Percentiles rank a stretch among this genome's conserved stretches.
Conservation (phyloP, 2,888 invertebrate species). For the Zaprionus bogoriensis region DNA sequence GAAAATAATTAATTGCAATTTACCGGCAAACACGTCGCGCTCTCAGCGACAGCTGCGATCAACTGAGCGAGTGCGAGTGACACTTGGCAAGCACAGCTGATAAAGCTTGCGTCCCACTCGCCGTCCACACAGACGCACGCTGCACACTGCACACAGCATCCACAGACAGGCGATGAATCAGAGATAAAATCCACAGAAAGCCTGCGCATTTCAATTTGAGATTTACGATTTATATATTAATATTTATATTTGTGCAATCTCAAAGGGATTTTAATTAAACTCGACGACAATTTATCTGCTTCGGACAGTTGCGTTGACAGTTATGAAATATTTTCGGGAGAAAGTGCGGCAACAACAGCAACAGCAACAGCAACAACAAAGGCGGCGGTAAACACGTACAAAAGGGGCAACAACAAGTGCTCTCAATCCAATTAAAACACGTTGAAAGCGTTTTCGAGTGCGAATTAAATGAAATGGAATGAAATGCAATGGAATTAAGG, state of each 20-base stretch:
- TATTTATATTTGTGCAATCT: conserved; percentile 37
- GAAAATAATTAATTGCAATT: background rate
- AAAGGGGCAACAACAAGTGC: conserved; percentile 32
- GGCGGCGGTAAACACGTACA: background rate
- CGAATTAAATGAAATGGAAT: conserved; percentile 30
- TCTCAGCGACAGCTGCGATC: conserved; percentile 28
- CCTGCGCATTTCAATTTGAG: conserved; percentile 4
- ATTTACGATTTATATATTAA: conserved; percentile 14
- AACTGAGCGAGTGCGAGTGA: conserved; percentile 8
- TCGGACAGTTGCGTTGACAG: conserved; percentile 35
- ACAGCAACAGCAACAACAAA: conserved; percentile 2
- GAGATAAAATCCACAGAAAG: conserved; percentile 11
- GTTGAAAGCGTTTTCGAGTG: conserved; percentile 27
- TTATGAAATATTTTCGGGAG: conserved; percentile 55
- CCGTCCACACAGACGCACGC: too few relatives aligned
- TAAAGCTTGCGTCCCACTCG: conserved; percentile 41
- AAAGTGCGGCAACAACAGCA: conserved; percentile 33
- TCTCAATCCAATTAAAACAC: conserved; percentile 60
- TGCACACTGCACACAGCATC: background rate
- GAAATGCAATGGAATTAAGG: conserved; percentile 31
- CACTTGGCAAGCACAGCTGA: conserved; percentile 1
- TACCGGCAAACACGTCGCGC: conserved; percentile 3
- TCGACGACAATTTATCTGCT: conserved; percentile 52
- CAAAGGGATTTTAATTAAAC: conserved; percentile 52
- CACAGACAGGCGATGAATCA: background rate